Conservation (phyloP, 2,797 vertebrate genomes). For the Hoplostethus mediterraneus region DNA sequence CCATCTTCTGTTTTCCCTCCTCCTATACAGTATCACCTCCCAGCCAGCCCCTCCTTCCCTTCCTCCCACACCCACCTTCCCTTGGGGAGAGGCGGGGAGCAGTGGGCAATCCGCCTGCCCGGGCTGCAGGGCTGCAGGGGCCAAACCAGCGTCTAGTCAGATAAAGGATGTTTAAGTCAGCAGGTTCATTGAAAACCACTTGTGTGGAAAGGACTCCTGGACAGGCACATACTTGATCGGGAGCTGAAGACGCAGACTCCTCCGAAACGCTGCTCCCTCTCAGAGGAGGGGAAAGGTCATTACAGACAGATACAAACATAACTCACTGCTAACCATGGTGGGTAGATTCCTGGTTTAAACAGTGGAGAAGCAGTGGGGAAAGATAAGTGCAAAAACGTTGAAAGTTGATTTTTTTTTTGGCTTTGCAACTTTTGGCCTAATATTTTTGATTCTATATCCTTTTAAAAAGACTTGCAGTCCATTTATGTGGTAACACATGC, state of each 20-base stretch:
- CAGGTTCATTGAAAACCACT: constrained; percentile 71
- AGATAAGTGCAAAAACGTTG: constrained; percentile 41
- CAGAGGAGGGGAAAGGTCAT: constrained; percentile 46
- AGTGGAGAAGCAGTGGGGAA: constrained; percentile 14
- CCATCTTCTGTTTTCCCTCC: constrained; percentile 15
- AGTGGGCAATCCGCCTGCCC: constrained; percentile 58
- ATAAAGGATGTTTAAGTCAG: constrained; percentile 68
- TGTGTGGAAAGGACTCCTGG: constrained; percentile 63
- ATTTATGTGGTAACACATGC: constrained; percentile 15
- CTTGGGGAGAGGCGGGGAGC: constrained; percentile 14
- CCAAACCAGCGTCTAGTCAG: constrained; percentile 56
- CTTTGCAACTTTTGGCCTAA: constrained; percentile 16
- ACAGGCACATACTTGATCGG: constrained; percentile 62
- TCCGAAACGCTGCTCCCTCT: constrained; percentile 21
- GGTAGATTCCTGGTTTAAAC: constrained; percentile 12
- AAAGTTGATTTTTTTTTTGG: constrained; percentile 36
- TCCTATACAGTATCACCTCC: constrained; percentile 23
- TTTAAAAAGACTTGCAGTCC: not conserved
- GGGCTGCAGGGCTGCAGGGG: constrained; percentile 35
- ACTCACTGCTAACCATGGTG: not conserved
- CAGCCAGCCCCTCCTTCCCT: constrained; percentile 8
- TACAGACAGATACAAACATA: constrained; percentile 23
- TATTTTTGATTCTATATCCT: constrained; percentile 18
- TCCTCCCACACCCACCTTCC: constrained; percentile 8
- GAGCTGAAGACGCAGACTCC: constrained; percentile 42